Evolutionary conservation across 2,888 invertebrate species (phyloP).

Genomic region (Cerastis rubricosa): DNA sequence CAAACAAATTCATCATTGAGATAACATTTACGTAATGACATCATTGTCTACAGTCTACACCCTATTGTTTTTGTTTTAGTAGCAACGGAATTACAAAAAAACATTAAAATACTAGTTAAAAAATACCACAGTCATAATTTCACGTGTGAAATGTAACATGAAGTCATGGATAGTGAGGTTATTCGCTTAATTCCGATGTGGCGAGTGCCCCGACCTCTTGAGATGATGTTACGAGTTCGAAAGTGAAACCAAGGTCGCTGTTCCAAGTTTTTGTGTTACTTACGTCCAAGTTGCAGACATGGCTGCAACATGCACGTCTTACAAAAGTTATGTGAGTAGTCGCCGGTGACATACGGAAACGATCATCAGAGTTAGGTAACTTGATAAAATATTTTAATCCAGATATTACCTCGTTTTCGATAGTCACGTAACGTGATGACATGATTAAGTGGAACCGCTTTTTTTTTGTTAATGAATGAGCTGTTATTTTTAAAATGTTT

Average conservation of each 20-base stretch:
- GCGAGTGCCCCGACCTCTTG: slow-evolving; percentile 76
- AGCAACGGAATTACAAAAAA: slow-evolving; percentile 15
- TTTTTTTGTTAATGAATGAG: slow-evolving; percentile 42
- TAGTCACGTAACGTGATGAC: slow-evolving; percentile 49
- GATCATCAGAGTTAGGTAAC: slow-evolving; percentile 71
- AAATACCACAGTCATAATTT: slow-evolving; percentile 30
- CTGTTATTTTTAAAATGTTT: slow-evolving; percentile 17
- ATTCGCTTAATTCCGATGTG: slow-evolving; percentile 62
- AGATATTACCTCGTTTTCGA: slow-evolving; percentile 51
- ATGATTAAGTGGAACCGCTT: slow-evolving; percentile 26
- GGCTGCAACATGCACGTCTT: slow-evolving; percentile 68
- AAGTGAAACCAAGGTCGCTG: slow-evolving; percentile 81
- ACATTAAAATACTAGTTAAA: slow-evolving; percentile 33
- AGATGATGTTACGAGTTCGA: slow-evolving; percentile 76
- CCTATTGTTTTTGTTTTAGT: slow-evolving; percentile 29
- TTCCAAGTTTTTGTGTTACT: slow-evolving; percentile 57
- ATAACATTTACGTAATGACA: slow-evolving; percentile 49
- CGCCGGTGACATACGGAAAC: slow-evolving; percentile 63
- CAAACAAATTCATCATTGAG: slow-evolving; percentile 31
- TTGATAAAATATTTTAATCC: slow-evolving; percentile 59
- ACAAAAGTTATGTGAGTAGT: slow-evolving; percentile 65
- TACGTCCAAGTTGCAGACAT: slow-evolving; percentile 60
- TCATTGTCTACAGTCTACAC: slow-evolving; percentile 34
- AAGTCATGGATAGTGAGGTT: slow-evolving; percentile 41
- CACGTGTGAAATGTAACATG: slow-evolving; percentile 58